Evolutionary conservation across 2,797 vertebrate species (phyloP), one percentile per base, ranked within the genome.

Genomic region (Sparus aurata): DNA sequence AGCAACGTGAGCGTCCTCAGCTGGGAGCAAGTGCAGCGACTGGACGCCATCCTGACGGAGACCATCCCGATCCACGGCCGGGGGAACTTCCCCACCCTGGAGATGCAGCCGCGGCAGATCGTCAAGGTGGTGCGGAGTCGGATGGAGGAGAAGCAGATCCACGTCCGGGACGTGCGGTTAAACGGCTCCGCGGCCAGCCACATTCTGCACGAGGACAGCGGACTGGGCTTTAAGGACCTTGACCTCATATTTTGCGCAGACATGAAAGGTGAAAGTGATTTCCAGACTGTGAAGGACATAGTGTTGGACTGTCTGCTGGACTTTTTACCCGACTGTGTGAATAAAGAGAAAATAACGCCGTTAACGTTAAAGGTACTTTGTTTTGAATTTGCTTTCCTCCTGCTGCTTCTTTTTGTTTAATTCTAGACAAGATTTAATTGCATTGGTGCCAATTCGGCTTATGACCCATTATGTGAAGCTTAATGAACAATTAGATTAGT

Each of bases 191-290:
- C 98, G 0, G 98, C 98, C 87, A 99, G 98, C 88, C 98, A 99
- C 88, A 95, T 99, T 67, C 96, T 99, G 67, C 97, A 99, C 87
- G 97, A 95, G 86, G 97, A 98, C 82, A 99, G 97, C 87, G 98
- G 98, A 69, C 94, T 99, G 93, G 98, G 98, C 79, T 99, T 97
- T 90, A 99, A 99, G 93, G 98, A 99, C 93, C 96, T 99, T 74
- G 98, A 99, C 92, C 97, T 99, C 79, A 99, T 99, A 93, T 99
- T 99, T 93, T 97, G 97, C 87, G 97, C 97, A 20, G 97, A 99
- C 67, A 95, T 99, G 85, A 97, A 96, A 79, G 97, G 97, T 27
- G 97, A 99, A 92, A 95, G 94, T 69, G 97, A 98, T 89, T 99
- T 99, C 94, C 98, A 99, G 95, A 97, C 94, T 67, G 97, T 99